Base-by-base conservation (phyloP, 2,113 vertebrate genomes). In the Calcarius ornatus region DNA sequence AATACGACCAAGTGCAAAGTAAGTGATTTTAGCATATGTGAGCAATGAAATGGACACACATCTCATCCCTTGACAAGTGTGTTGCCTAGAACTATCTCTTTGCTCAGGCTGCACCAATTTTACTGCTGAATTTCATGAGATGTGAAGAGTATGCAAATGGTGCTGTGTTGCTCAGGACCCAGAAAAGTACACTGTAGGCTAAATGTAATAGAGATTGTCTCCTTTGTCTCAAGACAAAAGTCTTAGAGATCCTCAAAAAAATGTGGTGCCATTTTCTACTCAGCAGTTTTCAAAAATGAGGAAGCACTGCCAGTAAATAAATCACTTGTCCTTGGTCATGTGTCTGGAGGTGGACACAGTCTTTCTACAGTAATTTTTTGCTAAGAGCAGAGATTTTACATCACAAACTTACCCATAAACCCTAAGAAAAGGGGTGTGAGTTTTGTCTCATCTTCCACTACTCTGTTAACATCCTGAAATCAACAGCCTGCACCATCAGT, bases 1-100 rank as follows among this genome's bases (percentile, higher is more conserved):
- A 97, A 99, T 99, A 94, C 98, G 99, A 65, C 99, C 99, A 20
- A 97, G 98, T 91, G 98, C 99, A 91, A 99, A 99, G 99, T 99
- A 99, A 97, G 99, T 98, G 70, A 35, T 4, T 45, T 87, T 89
- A 76, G 19, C 27, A 4, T 48, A 27, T 11, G 6, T 50, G 48
- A 76, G 13, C 21, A 78, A 57, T 42, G 38, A 65, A 66, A 65
- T 18, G 35, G 27, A 10, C 20, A 35, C 13, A 27, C 10, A 4
- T 8, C 11, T 40, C n/a, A 11, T 65, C 68, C 43, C 20, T 60
- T 79, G 11, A 48, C 35, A 43, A 63, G 15, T 22, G 10, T 43
- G 47, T 72, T 86, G 43, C 42, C 28, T 4, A 42, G 19, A n/a
- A 63, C 38, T 53, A 6, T 61, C n/a, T 73, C 38, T 66, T 66